These are phyloP conservation scores for Tauraco hartlaubi DNA, from an alignment of 2,797 vertebrate genomes.

Conservation along the genomic window DNA sequence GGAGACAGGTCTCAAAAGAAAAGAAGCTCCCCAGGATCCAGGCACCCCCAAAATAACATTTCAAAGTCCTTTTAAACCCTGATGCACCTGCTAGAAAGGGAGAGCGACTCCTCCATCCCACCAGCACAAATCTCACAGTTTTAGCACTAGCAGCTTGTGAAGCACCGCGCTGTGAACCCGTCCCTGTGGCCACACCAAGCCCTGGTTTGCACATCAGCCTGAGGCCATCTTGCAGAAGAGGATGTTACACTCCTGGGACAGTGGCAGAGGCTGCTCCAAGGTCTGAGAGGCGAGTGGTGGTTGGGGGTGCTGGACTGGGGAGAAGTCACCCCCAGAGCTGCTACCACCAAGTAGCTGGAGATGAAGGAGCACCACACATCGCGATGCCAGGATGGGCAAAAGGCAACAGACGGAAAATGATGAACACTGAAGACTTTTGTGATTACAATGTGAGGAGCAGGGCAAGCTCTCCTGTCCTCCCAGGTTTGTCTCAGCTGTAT, in stretches of 20 bases:
- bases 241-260: rapidly evolving
- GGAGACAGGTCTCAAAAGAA: not conserved
- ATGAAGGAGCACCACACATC: not conserved
- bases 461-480: not conserved
- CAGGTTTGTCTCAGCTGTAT: not conserved
- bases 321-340: not conserved
- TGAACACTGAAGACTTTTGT: not conserved
- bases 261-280: not conserved
- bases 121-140: not conserved
- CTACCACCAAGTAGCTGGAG: not conserved
- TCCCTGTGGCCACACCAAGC: not conserved
- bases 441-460: not conserved
- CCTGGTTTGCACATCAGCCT: not conserved
- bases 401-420: not conserved
- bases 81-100: not conserved
- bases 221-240: not conserved
- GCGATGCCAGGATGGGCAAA: not conserved
- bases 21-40: not conserved
- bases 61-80: not conserved
- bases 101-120: not conserved
- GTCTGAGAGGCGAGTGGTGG: not conserved
- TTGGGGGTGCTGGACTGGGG: not conserved
- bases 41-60: not conserved
- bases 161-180: not conserved
- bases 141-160: not conserved